Evolutionary conservation across 2,888 invertebrate species (phyloP).

Genomic region (Sepioteuthis lessoniana): DNA sequence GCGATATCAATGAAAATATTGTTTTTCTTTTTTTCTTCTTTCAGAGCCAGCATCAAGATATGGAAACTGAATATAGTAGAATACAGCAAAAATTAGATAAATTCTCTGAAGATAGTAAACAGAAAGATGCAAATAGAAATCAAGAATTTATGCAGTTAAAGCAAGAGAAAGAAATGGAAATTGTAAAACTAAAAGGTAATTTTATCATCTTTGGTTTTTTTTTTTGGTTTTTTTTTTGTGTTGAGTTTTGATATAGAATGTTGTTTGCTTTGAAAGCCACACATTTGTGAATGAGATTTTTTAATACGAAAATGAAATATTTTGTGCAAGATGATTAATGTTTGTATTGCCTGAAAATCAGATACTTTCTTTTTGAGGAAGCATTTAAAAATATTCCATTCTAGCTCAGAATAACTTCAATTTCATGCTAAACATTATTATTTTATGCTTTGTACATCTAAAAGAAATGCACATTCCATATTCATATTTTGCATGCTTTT

Average conservation of each 20-base stretch:
- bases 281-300: not conserved
- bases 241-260: not conserved
- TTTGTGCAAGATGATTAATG: no score
- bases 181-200: slow-evolving; percentile 63
- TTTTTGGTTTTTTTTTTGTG: not conserved
- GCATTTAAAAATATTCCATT: no score
- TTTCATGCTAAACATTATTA: no score
- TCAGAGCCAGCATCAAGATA: slow-evolving; percentile 66
- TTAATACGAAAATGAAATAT: no score
- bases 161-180: slow-evolving; percentile 65
- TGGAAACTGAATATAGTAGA: slow-evolving; percentile 60
- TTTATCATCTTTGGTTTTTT: not conserved
- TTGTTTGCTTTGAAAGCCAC: not conserved
- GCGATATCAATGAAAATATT: no score
- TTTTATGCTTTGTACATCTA: no score
- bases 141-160: slow-evolving; percentile 65
- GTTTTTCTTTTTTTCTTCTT: slow-evolving; percentile 37
- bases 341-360: no score
- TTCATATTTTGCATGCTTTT: no score
- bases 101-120: slow-evolving; percentile 60
- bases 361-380: no score
- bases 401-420: no score
- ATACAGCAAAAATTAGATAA: slow-evolving; percentile 58
- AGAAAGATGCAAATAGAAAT: slow-evolving; percentile 58
- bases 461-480: no score